These are phyloP conservation scores for Agriopis aurantiaria DNA, from an alignment of 2,888 invertebrate species.

Conservation along the genomic window DNA sequence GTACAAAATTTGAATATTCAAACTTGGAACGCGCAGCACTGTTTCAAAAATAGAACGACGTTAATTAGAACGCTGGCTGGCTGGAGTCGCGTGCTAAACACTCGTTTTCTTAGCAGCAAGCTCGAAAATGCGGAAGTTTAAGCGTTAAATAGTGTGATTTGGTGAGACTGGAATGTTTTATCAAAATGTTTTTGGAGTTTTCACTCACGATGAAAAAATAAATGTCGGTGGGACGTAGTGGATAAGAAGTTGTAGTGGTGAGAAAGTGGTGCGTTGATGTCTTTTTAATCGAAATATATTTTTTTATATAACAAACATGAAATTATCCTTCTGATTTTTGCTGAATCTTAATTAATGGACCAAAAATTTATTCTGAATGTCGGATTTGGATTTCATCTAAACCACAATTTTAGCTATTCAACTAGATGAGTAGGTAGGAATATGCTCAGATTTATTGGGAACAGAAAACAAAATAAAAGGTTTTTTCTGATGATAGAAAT, in stretches of 20 bases:
- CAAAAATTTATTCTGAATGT: no score
- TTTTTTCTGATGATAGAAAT: no score
- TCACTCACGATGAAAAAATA: conserved; percentile 9
- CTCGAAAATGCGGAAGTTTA: conserved; percentile 37
- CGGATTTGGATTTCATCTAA: no score
- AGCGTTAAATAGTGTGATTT: conserved; percentile 23
- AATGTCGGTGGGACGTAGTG: background rate
- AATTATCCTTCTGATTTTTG: background rate
- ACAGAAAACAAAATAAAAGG: no score
- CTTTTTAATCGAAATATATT: conserved; percentile 9
- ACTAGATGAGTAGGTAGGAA: no score
- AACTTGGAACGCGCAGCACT: conserved; percentile 50
- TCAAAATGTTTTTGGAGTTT: conserved; percentile 20
- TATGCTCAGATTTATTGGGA: no score
- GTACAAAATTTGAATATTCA: conserved; percentile 73
- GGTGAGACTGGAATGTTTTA: conserved; percentile 22
- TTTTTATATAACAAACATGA: background rate
- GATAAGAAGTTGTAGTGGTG: background rate
- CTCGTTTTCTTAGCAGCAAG: conserved; percentile 41
- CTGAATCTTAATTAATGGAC: background rate
- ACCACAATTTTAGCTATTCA: no score
- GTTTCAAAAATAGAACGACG: conserved; percentile 47
- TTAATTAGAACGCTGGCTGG: conserved; percentile 36
- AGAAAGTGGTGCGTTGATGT: conserved; percentile 14
- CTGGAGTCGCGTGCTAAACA: conserved; percentile 36